Percentiles rank a stretch among this genome's conserved stretches.
Evolutionary conservation across 2,797 vertebrate species (phyloP).

Genomic region (Crypturellus tataupa): DNA sequence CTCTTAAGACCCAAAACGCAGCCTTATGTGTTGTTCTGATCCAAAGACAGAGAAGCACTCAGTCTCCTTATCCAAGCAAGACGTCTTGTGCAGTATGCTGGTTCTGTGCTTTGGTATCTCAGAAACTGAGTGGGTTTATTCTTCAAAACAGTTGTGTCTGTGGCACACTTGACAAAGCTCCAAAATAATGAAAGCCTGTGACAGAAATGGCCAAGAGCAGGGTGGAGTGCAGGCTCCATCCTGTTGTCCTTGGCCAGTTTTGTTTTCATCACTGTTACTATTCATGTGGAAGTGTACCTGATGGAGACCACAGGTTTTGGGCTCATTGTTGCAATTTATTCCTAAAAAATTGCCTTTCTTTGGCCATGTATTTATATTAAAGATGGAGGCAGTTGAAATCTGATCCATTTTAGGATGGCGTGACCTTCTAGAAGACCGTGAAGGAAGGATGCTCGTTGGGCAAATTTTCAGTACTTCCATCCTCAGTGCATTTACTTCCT

Average conservation of each 20-base stretch:
- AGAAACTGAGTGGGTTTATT: slow-evolving; percentile 12
- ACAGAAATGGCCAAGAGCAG: neutral
- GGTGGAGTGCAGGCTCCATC: neutral
- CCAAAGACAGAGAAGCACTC: neutral
- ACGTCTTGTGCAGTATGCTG: neutral
- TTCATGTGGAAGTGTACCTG: neutral
- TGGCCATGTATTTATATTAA: slow-evolving; percentile 3
- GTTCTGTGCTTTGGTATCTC: slow-evolving; percentile 52
- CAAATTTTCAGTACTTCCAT: slow-evolving; percentile 41
- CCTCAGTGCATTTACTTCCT: slow-evolving; percentile 55
- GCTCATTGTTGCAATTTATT: neutral
- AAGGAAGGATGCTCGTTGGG: slow-evolving; percentile 16
- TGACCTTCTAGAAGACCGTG: slow-evolving; percentile 8
- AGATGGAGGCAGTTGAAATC: slow-evolving; percentile 23
- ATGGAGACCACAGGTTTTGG: slow-evolving; percentile 27
- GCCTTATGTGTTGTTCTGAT: neutral
- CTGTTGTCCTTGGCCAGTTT: neutral
- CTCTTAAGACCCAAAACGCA: neutral
- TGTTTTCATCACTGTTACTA: neutral
- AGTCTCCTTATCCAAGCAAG: neutral
- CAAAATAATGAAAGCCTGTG: slow-evolving; percentile 3
- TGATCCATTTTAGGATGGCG: slow-evolving; percentile 10
- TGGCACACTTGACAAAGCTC: neutral
- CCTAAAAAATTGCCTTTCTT: neutral
- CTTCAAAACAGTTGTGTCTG: neutral